phyloP scores from a whole-genome alignment of 2,113 vertebrate species.

The Tachysurus fulvidraco region DNA sequence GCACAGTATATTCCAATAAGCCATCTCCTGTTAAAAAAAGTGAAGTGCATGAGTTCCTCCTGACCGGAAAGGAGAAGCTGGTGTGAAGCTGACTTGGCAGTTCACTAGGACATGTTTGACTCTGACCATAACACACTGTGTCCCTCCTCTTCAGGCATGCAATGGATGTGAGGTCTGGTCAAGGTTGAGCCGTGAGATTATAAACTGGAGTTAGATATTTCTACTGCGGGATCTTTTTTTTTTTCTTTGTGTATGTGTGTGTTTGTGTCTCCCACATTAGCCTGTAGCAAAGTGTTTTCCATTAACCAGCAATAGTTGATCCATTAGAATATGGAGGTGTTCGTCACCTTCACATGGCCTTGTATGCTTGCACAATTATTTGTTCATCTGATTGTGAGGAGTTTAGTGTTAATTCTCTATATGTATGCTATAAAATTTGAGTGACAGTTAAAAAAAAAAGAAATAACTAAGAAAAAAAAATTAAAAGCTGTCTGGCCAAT shows the following conservation, averaged over 20 bases:
- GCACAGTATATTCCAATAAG: conserved; percentile 28
- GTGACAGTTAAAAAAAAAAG: conserved; percentile 11
- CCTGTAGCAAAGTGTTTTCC: conserved; percentile 56
- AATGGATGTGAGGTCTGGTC: conserved; percentile 46
- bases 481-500: background rate
- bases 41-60: conserved; percentile 68
- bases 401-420: conserved; percentile 42
- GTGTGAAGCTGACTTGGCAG: conserved; percentile 56
- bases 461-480: background rate
- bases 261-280: conserved; percentile 10
- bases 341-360: conserved; percentile 59
- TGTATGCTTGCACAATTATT: conserved; percentile 53
- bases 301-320: conserved; percentile 76
- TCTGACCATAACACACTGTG: conserved; percentile 39
- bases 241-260: background rate
- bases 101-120: conserved; percentile 50
- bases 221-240: background rate
- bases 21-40: conserved; percentile 41
- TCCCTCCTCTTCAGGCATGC: conserved; percentile 43
- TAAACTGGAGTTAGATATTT: conserved; percentile 67
- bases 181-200: conserved; percentile 60
- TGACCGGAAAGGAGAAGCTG: conserved; percentile 57
- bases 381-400: conserved; percentile 57
- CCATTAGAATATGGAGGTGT: conserved; percentile 61
- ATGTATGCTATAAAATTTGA: background rate